A percentile compares a stretch with the other conserved stretches of the same genome.
These are phyloP conservation scores for Diglossa brunneiventris DNA, from an alignment of 2,113 vertebrate species.

Conservation along the genomic window DNA sequence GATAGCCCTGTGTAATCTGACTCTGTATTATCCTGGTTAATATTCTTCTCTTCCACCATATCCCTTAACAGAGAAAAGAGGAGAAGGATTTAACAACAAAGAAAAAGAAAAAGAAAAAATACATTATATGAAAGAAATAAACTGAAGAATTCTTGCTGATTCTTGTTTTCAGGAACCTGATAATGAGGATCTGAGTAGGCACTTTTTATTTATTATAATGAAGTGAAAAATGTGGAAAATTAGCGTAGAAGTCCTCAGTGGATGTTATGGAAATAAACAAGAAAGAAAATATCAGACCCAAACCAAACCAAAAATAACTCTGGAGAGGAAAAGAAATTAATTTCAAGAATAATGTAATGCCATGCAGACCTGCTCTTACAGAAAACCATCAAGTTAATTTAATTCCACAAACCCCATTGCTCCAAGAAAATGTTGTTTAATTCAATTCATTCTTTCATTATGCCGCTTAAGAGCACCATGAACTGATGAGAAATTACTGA, in stretches of 20 bases:
- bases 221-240: slow-evolving; percentile 23
- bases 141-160: not conserved
- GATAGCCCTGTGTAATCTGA: not conserved
- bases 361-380: slow-evolving; percentile 62
- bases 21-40: not conserved
- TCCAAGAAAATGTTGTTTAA: slow-evolving; percentile 74
- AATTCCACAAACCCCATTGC: slow-evolving; percentile 74
- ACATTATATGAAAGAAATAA: not conserved
- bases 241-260: slow-evolving; percentile 22
- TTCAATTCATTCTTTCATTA: slow-evolving; percentile 79
- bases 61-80: not conserved
- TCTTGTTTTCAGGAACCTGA: not conserved
- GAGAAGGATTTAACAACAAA: not conserved
- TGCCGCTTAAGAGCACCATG: slow-evolving; percentile 48
- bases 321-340: slow-evolving; percentile 67
- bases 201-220: slow-evolving; percentile 30
- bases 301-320: slow-evolving; percentile 47
- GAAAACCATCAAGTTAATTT: slow-evolving; percentile 75
- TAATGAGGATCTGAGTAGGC: slow-evolving; percentile 14
- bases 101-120: not conserved
- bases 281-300: not conserved
- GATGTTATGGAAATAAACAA: slow-evolving; percentile 33
- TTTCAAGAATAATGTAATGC: slow-evolving; percentile 71
- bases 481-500: slow-evolving; percentile 73
- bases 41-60: not conserved